Evolutionary conservation across 2,113 vertebrate species (phyloP), one percentile per base, ranked within the genome.

Genomic region (Coracopsis vasa): DNA sequence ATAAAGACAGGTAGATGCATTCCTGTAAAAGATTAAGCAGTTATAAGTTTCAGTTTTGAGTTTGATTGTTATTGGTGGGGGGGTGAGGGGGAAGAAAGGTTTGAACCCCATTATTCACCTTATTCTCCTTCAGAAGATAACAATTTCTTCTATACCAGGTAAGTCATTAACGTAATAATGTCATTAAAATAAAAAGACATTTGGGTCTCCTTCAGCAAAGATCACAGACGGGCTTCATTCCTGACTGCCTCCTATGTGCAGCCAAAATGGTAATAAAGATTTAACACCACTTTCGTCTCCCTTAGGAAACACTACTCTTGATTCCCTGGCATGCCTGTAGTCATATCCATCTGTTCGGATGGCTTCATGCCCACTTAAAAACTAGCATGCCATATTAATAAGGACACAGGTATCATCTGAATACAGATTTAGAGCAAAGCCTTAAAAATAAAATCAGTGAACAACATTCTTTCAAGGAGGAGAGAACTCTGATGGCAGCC

Each of bases 201-300:
- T 53, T 91, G 77, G 51, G 83, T 96, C 86, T 96, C 94, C 92
- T 96, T 96, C 80, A 94, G 80, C 67, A 91, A 93, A 81, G 84
- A 92, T 37, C 88, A 91, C 86, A 96, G 88, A 67, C 8, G 1
- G 54, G 70, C 72, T 95, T 93, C 83, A 72, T 87, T 91, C 86
- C 53, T 87, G 86, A 75, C 62, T 87, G 88, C 56, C 69, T 87
- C 62, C 10, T 72, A 62, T 17, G 17, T 62, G 73, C 80, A 95
- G 91, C 86, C 92, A 96, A 95, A 97, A 91, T 45, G 75, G 66
- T 92, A 90, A 96, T 96, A 96, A 94, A 97, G 91, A 89, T 95
- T 95, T 96, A 96, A 94, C 86, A 95, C 28, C 77, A 65, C 83
- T 96, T 92, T 87, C 79, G 23, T 72, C 61, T 95, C 96, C 96